These are phyloP conservation scores for Cantharis flavilabris DNA, from an alignment of 2,888 invertebrate species.

Conservation along the genomic window DNA sequence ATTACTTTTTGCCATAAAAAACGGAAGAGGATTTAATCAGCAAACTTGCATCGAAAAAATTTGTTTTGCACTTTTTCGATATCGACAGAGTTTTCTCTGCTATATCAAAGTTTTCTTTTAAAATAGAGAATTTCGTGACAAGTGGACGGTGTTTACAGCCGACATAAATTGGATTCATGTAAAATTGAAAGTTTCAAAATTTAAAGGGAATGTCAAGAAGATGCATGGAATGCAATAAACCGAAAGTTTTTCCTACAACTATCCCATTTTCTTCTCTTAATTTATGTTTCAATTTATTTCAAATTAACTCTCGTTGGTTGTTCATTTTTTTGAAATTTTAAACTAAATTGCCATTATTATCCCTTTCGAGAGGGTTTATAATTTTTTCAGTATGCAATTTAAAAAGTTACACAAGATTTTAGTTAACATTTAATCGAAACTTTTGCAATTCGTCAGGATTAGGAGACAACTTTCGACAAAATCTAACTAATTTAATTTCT, in stretches of 20 bases:
- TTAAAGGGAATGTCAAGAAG: constrained; percentile 18
- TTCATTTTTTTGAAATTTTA: neutral
- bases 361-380: neutral
- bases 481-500: neutral
- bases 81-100: neutral
- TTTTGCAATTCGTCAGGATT: neutral
- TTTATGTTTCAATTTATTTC: neutral
- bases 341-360: neutral
- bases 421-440: neutral
- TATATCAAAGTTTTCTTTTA: constrained; percentile 15
- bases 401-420: neutral
- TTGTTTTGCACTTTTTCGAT: neutral
- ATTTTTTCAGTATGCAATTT: neutral
- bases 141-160: constrained; percentile 22
- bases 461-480: neutral
- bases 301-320: neutral
- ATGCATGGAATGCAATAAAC: constrained; percentile 15
- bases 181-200: constrained; percentile 22
- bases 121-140: constrained; percentile 14
- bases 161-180: constrained; percentile 25
- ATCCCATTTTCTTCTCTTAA: neutral
- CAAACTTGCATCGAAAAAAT: neutral
- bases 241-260: neutral
- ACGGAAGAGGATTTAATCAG: neutral
- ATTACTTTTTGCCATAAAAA: neutral